Evolutionary conservation across 2,797 vertebrate species (phyloP).

Genomic region (Propithecus deckenii): DNA sequence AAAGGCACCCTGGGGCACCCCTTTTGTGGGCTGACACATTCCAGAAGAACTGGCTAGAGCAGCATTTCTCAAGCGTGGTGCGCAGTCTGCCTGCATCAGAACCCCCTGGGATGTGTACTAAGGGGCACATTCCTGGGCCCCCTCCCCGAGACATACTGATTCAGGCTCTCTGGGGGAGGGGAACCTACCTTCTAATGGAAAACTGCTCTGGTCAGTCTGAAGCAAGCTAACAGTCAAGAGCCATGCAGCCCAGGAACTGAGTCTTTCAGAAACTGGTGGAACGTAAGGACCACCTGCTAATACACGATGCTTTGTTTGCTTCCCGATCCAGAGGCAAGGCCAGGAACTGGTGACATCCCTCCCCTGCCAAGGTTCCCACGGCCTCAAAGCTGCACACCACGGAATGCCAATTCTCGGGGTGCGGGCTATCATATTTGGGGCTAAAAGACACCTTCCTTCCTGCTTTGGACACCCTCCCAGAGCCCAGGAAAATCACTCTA

Average conservation of each 20-base stretch:
- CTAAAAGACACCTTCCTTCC: no score
- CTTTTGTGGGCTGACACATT: neutral
- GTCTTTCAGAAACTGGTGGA: neutral
- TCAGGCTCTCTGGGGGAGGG: neutral
- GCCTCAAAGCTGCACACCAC: neutral
- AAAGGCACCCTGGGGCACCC: neutral
- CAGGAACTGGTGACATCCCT: neutral
- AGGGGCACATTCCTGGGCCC: neutral
- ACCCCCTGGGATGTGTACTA: neutral
- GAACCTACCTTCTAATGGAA: neutral
- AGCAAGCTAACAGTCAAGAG: neutral
- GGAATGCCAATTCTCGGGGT: neutral
- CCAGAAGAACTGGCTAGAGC: neutral
- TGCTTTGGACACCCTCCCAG: neutral
- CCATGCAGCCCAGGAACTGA: neutral
- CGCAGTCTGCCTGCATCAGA: neutral
- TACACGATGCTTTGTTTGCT: neutral
- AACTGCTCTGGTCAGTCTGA: neutral
- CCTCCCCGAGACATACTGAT: neutral
- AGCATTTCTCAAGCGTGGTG: neutral
- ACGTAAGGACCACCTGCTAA: neutral
- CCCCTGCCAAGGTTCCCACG: neutral
- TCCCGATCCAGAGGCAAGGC: neutral
- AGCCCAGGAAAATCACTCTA: neutral
- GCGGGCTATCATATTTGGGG: fast-evolving